A percentile compares a stretch with the other conserved stretches of the same genome.
These are phyloP conservation scores for Puma concolor DNA, from an alignment of 2,113 vertebrate species.

Conservation along the genomic window DNA sequence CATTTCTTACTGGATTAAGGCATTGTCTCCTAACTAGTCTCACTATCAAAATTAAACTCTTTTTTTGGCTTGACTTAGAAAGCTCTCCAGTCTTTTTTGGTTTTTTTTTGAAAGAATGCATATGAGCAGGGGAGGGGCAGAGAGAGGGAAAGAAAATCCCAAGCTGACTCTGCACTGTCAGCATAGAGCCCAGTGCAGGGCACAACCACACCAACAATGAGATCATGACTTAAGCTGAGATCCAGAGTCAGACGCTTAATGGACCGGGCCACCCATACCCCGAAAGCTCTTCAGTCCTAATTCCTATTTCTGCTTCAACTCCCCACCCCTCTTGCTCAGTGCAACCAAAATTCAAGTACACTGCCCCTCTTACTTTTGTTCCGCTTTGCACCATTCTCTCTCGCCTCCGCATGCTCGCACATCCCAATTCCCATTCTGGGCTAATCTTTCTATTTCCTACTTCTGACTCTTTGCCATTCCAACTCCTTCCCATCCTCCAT, in stretches of 20 bases:
- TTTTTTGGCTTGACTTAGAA: not conserved
- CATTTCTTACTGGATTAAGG: not conserved
- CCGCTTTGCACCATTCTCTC: rapidly evolving
- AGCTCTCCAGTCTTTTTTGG: not conserved
- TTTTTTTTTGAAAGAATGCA: too few relatives aligned
- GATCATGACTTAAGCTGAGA: too few relatives aligned
- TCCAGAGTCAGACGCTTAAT: too few relatives aligned
- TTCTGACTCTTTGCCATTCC: not conserved
- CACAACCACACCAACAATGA: too few relatives aligned
- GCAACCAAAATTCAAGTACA: not conserved
- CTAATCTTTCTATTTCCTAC: not conserved
- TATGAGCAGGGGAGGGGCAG: too few relatives aligned
- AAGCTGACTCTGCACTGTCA: too few relatives aligned
- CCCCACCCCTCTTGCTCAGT: not conserved
- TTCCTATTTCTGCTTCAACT: not conserved
- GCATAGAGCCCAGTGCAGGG: too few relatives aligned
- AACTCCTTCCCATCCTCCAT: not conserved
- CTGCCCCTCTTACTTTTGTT: not conserved
- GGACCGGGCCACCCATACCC: too few relatives aligned
- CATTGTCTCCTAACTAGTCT: not conserved
- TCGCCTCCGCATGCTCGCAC: rapidly evolving
- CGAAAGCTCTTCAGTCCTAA: not conserved
- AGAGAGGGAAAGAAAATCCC: too few relatives aligned
- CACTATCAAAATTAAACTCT: not conserved
- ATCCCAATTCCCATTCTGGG: not conserved